phyloP scores from a whole-genome alignment of 1,140 invertebrate genomes.

The Saccostrea echinata region DNA sequence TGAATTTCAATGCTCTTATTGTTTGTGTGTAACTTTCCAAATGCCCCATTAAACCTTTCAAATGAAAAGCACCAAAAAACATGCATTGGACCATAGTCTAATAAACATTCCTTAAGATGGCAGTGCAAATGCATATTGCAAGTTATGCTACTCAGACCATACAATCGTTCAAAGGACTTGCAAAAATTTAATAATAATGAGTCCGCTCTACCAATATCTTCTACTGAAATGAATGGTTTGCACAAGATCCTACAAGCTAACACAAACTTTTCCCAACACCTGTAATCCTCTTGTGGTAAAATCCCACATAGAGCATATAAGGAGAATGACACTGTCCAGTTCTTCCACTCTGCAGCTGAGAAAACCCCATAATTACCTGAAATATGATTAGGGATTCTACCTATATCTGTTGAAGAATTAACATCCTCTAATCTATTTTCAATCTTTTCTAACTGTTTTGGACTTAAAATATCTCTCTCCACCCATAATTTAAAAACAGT shows the following conservation, averaged over 20 bases:
- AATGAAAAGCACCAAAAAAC: conserved; percentile 8
- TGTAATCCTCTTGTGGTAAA: not conserved
- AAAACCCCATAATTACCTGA: conserved; percentile 27
- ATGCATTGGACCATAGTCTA: too few species aligned
- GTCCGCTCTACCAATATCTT: not conserved
- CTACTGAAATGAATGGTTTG: not conserved
- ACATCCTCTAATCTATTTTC: not conserved
- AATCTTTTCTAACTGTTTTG: not conserved
- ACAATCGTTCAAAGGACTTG: not conserved
- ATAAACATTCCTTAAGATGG: conserved; percentile 37
- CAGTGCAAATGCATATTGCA: conserved; percentile 34
- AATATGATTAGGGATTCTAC: not conserved
- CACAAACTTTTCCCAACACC: conserved; percentile 31
- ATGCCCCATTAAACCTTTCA: conserved; percentile 30
- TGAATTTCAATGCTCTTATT: conserved; percentile 42
- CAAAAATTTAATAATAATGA: conserved; percentile 11
- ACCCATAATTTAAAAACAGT: not conserved
- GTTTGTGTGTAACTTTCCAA: conserved; percentile 1
- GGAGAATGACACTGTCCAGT: not conserved
- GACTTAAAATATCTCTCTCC: not conserved
- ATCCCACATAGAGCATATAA: not conserved
- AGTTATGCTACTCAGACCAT: not conserved
- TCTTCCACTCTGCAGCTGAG: not conserved
- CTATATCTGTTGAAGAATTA: not conserved
- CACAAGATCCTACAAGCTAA: not conserved